Conservation (phyloP, 2,888 invertebrate genomes). For the Adelphocoris suturalis region DNA sequence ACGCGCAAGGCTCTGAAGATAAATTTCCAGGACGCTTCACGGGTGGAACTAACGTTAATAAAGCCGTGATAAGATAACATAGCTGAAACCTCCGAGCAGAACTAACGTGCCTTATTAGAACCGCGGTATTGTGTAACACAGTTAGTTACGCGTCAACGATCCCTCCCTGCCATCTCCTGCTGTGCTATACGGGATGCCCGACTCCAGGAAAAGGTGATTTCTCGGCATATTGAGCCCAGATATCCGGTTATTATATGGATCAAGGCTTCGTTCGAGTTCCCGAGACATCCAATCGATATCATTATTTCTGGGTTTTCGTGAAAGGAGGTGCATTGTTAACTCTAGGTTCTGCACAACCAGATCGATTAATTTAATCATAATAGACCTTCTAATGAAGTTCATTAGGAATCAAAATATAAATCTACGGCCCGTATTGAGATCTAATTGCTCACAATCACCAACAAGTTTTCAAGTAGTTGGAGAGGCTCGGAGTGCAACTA, state of each 20-base stretch:
- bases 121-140: slow-evolving; percentile 44
- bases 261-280: neutral
- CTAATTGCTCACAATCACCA: no score
- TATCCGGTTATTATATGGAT: slow-evolving; percentile 42
- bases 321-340: no score
- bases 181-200: neutral
- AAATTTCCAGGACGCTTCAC: slow-evolving; percentile 1
- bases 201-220: slow-evolving; percentile 35
- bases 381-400: no score
- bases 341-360: no score
- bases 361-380: no score
- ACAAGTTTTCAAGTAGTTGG: no score
- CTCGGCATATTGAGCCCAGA: slow-evolving; percentile 42
- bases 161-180: neutral
- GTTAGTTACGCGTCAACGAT: slow-evolving; percentile 41
- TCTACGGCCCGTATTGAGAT: no score
- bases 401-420: no score
- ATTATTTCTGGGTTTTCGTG: neutral
- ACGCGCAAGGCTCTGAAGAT: neutral
- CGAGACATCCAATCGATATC: neutral
- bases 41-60: slow-evolving; percentile 48
- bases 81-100: slow-evolving; percentile 32
- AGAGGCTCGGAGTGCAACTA: no score
- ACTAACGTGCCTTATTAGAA: slow-evolving; percentile 51
- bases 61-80: slow-evolving; percentile 33